These are phyloP conservation scores for Heliangelus exortis DNA, from an alignment of 2,797 vertebrate genomes.

Conservation along the genomic window DNA sequence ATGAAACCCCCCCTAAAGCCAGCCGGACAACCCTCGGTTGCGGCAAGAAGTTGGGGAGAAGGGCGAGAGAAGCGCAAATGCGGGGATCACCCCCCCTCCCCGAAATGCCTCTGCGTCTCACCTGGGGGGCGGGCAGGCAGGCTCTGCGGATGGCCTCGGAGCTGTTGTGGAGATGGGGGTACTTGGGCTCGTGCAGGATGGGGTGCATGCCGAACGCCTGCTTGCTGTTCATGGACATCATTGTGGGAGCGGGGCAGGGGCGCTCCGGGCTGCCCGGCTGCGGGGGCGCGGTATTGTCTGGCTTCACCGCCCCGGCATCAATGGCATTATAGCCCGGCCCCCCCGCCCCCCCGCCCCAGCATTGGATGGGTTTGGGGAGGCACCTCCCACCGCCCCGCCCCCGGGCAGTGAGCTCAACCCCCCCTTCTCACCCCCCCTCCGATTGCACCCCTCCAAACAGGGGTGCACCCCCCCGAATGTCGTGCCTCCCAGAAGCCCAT, in stretches of 20 bases:
- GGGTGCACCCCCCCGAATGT: neutral
- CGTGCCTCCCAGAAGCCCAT: neutral
- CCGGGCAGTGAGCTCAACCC: conserved; percentile 23
- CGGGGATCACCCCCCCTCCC: neutral
- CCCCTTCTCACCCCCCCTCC: neutral
- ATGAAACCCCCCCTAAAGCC: no score
- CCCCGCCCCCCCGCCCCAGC: conserved; percentile 22
- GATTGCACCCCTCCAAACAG: neutral
- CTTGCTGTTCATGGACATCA: conserved; percentile 98
- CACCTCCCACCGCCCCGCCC: conserved; percentile 55
- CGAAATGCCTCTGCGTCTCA: conserved; percentile 68
- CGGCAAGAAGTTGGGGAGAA: no score
- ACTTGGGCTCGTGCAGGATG: conserved; percentile 92
- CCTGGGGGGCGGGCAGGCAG: conserved; percentile 89
- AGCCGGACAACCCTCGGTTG: no score
- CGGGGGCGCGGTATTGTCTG: conserved; percentile 76
- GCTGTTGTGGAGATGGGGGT: conserved; percentile 89
- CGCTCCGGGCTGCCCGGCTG: conserved; percentile 67
- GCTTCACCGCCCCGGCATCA: conserved; percentile 57
- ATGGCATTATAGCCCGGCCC: conserved; percentile 60
- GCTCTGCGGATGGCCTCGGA: conserved; percentile 91
- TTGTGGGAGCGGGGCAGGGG: conserved; percentile 70
- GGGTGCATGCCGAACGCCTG: conserved; percentile 94
- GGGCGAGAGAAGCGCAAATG: no score
- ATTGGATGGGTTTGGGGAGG: conserved; percentile 24